Conservation (phyloP, 2,113 vertebrate genomes). For the Limanda limanda region DNA sequence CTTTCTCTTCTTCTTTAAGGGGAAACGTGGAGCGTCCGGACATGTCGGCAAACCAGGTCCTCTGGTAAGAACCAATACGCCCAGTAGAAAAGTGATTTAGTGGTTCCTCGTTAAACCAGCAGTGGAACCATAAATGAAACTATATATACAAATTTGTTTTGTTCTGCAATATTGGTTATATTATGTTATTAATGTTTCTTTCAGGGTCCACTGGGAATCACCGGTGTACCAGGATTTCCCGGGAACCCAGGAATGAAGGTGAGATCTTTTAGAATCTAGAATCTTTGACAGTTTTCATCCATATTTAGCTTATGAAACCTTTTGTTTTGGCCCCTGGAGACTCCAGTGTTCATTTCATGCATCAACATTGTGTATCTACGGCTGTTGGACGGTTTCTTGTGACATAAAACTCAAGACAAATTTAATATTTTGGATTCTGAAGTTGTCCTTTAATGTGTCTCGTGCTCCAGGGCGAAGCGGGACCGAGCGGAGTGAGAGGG, state of each 20-base stretch:
- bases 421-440: background rate
- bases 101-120: too few relatives aligned
- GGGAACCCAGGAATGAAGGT: conserved; percentile 95
- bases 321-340: background rate
- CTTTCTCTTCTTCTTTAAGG: conserved; percentile 76
- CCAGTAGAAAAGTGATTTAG: background rate
- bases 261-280: conserved; percentile 24
- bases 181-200: background rate
- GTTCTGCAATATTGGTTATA: background rate
- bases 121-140: too few relatives aligned
- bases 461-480: conserved; percentile 89
- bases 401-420: too few relatives aligned
- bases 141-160: too few relatives aligned
- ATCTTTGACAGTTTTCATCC: too few relatives aligned
- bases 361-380: background rate
- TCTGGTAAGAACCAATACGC: conserved; percentile 70
- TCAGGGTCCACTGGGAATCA: conserved; percentile 92
- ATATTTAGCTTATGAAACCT: background rate
- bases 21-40: conserved; percentile 90
- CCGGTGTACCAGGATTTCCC: conserved; percentile 91
- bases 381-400: too few relatives aligned
- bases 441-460: background rate
- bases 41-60: conserved; percentile 91
- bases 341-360: background rate
- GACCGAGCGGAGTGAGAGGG: conserved; percentile 92